phyloP scores from a whole-genome alignment of 2,888 invertebrate species.

The Torymus texanus region DNA sequence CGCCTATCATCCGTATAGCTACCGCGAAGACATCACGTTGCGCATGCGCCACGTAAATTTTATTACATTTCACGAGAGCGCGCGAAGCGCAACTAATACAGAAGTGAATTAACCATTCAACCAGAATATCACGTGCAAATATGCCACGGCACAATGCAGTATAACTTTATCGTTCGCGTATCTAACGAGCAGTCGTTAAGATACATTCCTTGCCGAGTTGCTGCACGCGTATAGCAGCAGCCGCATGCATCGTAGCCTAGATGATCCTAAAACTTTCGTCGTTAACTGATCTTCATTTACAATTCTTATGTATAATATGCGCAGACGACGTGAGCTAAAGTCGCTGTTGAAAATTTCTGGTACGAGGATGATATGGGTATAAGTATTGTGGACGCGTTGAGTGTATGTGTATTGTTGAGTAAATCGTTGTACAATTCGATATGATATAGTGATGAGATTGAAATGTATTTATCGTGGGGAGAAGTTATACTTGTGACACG shows the following conservation, averaged over 20 bases:
- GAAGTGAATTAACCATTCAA: conserved; percentile 40
- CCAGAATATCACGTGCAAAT: conserved; percentile 40
- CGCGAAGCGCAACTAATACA: conserved; percentile 8
- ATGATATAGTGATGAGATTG: too few relatives aligned
- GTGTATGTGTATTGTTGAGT: too few relatives aligned
- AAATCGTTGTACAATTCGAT: too few relatives aligned
- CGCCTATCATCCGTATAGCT: too few relatives aligned
- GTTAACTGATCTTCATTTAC: conserved; percentile 42
- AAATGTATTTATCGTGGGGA: too few relatives aligned
- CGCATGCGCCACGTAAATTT: background rate
- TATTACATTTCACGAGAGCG: background rate
- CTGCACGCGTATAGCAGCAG: background rate
- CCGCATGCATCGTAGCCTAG: too few relatives aligned
- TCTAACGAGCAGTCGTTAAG: conserved; percentile 42
- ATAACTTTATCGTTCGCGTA: conserved; percentile 35
- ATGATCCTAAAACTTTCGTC: conserved; percentile 35
- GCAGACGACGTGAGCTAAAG: too few relatives aligned
- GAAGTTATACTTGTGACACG: too few relatives aligned
- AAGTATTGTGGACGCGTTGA: too few relatives aligned
- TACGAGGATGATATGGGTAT: too few relatives aligned
- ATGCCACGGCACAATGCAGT: conserved; percentile 19
- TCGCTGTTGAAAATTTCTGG: too few relatives aligned
- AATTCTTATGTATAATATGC: conserved; percentile 7
- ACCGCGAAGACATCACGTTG: too few relatives aligned
- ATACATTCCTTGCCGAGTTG: conserved; percentile 21